These are phyloP conservation scores for Danionella dracula DNA, from an alignment of 2,797 vertebrate genomes.

Conservation along the genomic window DNA sequence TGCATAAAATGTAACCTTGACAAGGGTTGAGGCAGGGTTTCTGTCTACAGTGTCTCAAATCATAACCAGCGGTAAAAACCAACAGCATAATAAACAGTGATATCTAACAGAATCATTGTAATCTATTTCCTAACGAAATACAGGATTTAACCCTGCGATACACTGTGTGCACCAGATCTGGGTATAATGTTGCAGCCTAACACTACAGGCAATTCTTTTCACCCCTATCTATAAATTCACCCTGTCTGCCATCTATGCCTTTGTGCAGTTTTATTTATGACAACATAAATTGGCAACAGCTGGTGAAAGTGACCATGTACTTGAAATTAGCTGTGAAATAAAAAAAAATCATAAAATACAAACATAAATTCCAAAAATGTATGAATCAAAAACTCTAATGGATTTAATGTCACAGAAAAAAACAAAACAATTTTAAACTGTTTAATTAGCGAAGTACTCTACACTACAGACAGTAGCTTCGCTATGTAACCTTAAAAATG, in stretches of 20 bases:
- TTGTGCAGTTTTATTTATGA: not conserved
- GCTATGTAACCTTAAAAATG: too few relatives aligned
- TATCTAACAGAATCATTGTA: not conserved
- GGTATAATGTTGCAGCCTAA: not conserved
- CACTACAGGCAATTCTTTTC: not conserved
- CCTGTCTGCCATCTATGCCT: not conserved
- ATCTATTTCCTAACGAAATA: not conserved
- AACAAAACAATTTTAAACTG: too few relatives aligned
- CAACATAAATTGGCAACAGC: not conserved
- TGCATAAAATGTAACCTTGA: conserved; percentile 37
- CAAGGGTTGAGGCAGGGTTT: conserved; percentile 25
- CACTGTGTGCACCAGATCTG: not conserved
- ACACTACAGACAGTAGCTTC: too few relatives aligned
- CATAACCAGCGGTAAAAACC: conserved; percentile 12
- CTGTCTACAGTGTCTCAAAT: conserved; percentile 7
- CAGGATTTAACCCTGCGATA: not conserved
- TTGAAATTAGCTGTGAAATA: too few relatives aligned
- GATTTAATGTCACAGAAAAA: too few relatives aligned
- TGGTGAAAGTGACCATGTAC: not conserved
- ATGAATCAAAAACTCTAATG: too few relatives aligned
- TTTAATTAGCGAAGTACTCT: too few relatives aligned
- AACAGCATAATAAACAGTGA: conserved; percentile 15
- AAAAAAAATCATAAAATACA: too few relatives aligned
- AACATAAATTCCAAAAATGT: too few relatives aligned
- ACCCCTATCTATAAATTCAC: not conserved